Evolutionary conservation across 1,140 invertebrate genomes (phyloP), one percentile per base, ranked within the genome.

Genomic region (Drosophila teissieri): DNA sequence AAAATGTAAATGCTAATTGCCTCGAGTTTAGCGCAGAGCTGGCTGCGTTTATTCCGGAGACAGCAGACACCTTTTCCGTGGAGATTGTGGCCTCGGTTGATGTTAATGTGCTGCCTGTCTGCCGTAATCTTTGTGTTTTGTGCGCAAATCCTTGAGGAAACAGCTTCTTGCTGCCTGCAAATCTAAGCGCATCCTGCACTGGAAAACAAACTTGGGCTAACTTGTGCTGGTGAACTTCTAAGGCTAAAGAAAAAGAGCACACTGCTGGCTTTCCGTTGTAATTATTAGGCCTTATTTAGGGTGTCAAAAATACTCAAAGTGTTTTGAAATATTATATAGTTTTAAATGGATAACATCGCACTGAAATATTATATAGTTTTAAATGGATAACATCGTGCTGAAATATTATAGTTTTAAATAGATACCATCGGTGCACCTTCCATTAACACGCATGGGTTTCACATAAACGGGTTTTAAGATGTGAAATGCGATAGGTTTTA

Each of bases 1-100:
- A 67, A 77, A 78, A 80, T 79, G 82, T 81, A 90, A 83, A 80
- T 90, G 76, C 56, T 89, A 89, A 86, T 86, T 86, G 82, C 44
- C 69, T 63, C 46, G 36, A 81, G 54, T 70, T 74, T 42, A 12
- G 36, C 8, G 19, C 6, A 39, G 12, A 14, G 31, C 31, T 51
- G 10, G 56, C 31, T 39, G 36, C 31, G 69, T 48, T 75, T 39
- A 52, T 64, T 56, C 78, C 61, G 75, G 58, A 83, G 83, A 88
- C 83, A 88, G 80, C 44, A 48, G 84, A 88, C 84, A 88, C 83
- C 83, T 88, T 88, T 89, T 89, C 85, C 37, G 15, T 15, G 31
- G 67, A 73, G 68, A 72, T 77, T 65, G 63, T 46, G 48, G 51
- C 58, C 74, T 62, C 78, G 64, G 68, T 84, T 80, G 75, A 83